phyloP scores from a whole-genome alignment of 1,140 invertebrate species.

The honey bee (Apis mellifera) region DNA sequence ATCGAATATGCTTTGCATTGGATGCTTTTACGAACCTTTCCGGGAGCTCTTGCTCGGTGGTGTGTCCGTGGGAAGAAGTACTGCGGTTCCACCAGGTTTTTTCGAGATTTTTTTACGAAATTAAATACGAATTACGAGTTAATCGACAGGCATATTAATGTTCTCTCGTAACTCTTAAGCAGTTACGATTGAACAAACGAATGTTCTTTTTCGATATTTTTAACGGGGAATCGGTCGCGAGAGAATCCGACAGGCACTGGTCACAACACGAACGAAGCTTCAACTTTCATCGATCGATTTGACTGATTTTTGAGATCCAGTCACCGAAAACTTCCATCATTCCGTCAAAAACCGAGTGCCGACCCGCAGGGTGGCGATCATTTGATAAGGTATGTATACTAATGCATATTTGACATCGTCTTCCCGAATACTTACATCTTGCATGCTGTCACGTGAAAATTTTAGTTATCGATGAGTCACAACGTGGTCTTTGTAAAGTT shows the following conservation, averaged over 20 bases:
- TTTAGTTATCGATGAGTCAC: constrained; percentile 19
- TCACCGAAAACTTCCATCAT: constrained; percentile 81
- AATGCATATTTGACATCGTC: neutral
- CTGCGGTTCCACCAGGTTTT: neutral
- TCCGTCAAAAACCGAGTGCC: constrained; percentile 81
- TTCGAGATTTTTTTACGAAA: constrained; percentile 7
- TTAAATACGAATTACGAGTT: constrained; percentile 12
- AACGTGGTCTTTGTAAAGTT: neutral
- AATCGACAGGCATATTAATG: constrained; percentile 7
- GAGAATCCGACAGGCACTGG: constrained; percentile 69
- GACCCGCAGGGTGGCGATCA: constrained; percentile 81
- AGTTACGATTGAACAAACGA: constrained; percentile 63
- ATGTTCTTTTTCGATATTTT: constrained; percentile 69
- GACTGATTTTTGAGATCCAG: constrained; percentile 81
- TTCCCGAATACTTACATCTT: neutral
- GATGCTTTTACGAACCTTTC: constrained; percentile 34
- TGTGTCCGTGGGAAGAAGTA: constrained; percentile 29
- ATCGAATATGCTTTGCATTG: constrained; percentile 15
- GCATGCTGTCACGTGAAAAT: constrained; percentile 38
- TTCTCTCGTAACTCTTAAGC: constrained; percentile 43
- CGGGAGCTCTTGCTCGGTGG: constrained; percentile 30
- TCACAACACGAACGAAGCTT: constrained; percentile 62
- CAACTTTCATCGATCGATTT: constrained; percentile 67
- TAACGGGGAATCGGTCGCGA: constrained; percentile 57
- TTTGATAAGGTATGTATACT: constrained; percentile 76